A percentile compares a stretch with the other conserved stretches of the same genome.
Evolutionary conservation across 2,113 vertebrate genomes (phyloP).

Genomic region (Ammodytes dubius): DNA sequence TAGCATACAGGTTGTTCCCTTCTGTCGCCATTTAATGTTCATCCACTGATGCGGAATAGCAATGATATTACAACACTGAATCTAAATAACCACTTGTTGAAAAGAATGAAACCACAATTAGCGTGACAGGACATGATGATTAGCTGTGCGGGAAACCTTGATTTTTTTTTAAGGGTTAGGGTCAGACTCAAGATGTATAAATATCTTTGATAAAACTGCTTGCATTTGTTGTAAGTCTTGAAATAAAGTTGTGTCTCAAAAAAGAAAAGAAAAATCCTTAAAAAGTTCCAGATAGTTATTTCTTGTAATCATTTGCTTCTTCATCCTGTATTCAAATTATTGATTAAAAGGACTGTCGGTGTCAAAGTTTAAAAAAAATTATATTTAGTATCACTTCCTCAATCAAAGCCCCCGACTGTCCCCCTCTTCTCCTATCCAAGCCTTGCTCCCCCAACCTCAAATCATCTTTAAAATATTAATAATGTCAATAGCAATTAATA

Average conservation of each 20-base stretch:
- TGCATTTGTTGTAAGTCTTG: not conserved
- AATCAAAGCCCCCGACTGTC: not conserved
- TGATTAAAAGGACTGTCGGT: not conserved
- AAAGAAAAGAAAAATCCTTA: not conserved
- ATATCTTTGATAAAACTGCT: conserved; percentile 1
- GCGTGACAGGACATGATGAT: conserved; percentile 1
- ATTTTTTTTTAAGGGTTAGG: not conserved
- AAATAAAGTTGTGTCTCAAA: not conserved
- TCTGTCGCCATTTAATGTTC: not conserved
- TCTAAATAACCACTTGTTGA: not conserved
- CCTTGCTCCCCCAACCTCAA: not conserved
- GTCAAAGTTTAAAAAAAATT: not conserved
- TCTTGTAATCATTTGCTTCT: not conserved
- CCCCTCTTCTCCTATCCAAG: no score
- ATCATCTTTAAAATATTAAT: not conserved
- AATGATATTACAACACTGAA: conserved; percentile 9
- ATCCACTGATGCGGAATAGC: not conserved
- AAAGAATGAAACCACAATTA: conserved; percentile 1
- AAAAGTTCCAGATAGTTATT: not conserved
- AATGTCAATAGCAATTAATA: not conserved
- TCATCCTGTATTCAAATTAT: not conserved
- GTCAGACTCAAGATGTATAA: no score
- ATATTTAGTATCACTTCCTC: not conserved
- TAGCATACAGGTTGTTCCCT: conserved; percentile 12
- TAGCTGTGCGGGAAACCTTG: not conserved